A percentile compares a stretch with the other conserved stretches of the same genome.
phyloP scores from a whole-genome alignment of 2,113 vertebrate genomes.

The Crotalus tigris region DNA sequence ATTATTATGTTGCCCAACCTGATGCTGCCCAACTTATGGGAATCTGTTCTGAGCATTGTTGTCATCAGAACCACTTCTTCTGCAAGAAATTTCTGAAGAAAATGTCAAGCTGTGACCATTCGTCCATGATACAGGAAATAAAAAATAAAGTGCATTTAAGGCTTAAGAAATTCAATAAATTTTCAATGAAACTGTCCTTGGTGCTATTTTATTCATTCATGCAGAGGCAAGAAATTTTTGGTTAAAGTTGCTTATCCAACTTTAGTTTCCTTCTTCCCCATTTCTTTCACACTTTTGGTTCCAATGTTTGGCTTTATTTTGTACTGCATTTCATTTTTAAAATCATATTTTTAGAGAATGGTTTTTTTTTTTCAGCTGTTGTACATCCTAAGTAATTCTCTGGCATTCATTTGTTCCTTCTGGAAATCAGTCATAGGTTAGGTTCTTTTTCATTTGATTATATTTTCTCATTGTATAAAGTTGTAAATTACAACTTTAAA shows the following conservation, averaged over 20 bases:
- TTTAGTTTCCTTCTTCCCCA: neutral
- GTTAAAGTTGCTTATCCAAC: neutral
- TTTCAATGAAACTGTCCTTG: constrained; percentile 42
- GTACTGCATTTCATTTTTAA: neutral
- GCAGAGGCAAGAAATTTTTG: constrained; percentile 16
- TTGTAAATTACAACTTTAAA: neutral
- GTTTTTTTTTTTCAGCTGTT: neutral
- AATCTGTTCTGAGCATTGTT: constrained; percentile 67
- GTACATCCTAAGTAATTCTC: neutral
- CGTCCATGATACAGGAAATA: constrained; percentile 42
- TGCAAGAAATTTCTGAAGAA: constrained; percentile 60
- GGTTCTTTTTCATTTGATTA: neutral
- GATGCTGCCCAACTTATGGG: constrained; percentile 24
- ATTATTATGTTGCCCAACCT: neutral
- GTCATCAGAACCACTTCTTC: constrained; percentile 56
- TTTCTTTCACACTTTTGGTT: neutral
- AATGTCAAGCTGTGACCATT: constrained; percentile 51
- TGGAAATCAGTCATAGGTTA: neutral
- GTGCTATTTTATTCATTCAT: constrained; percentile 22
- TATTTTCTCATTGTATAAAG: neutral
- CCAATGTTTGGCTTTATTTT: neutral
- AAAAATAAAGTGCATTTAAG: constrained; percentile 32
- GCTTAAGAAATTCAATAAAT: constrained; percentile 50
- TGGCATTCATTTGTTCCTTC: neutral
- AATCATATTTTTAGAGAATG: neutral